A percentile compares a stretch with the other conserved stretches of the same genome.
Conservation (phyloP, 2,113 vertebrate species). For the Antigone vipio region DNA sequence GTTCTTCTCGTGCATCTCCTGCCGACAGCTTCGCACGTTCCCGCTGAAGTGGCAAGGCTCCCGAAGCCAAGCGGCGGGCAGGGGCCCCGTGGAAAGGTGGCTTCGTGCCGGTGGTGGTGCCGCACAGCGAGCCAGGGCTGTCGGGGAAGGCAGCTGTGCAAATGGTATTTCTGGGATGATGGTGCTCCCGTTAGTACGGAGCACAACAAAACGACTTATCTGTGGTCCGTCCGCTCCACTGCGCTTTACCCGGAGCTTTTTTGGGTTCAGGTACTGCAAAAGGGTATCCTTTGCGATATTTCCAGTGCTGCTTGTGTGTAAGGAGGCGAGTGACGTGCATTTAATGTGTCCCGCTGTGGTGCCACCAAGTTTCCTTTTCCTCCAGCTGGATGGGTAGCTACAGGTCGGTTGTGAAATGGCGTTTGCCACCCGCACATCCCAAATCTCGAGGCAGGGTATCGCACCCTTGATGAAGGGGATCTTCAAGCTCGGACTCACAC, state of each 20-base stretch:
- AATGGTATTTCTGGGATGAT: background rate
- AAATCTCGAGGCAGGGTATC: fast-evolving
- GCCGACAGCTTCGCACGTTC: background rate
- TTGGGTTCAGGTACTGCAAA: fast-evolving
- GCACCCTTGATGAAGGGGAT: background rate
- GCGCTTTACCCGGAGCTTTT: fast-evolving
- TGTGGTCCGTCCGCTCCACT: fast-evolving
- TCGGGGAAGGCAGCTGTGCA: background rate
- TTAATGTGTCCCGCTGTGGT: fast-evolving
- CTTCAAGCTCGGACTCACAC: fast-evolving
- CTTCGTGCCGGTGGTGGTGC: background rate
- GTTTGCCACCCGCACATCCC: background rate
- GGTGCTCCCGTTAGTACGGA: background rate
- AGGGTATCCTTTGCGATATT: fast-evolving
- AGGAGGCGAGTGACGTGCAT: background rate
- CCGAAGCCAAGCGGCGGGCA: background rate
- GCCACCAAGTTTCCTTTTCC: background rate
- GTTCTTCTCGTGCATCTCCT: background rate
- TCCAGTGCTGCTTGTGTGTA: too few species aligned
- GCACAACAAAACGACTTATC: fast-evolving
- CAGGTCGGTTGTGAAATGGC: fast-evolving
- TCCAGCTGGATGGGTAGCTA: background rate
- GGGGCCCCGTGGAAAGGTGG: background rate
- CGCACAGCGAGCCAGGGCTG: background rate
- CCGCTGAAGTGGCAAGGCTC: background rate